Conservation (phyloP, 2,888 invertebrate species). For the Drosophila austrosaltans region DNA sequence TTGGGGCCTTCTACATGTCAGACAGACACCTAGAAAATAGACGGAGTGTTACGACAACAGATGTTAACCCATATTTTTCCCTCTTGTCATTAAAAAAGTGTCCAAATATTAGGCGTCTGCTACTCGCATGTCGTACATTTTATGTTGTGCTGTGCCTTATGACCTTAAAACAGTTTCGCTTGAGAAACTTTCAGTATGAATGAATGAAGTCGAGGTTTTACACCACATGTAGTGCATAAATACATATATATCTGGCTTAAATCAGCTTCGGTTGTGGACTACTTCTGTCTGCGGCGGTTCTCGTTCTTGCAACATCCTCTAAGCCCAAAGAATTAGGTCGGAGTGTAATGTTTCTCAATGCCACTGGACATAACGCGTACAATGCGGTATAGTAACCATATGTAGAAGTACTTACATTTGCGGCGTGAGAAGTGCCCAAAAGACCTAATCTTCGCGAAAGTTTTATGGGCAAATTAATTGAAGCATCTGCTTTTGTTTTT, state of each 20-base stretch:
- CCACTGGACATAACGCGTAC: slow-evolving; percentile 44
- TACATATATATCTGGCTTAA: too few relatives aligned
- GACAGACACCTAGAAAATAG: slow-evolving; percentile 65
- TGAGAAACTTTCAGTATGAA: slow-evolving; percentile 59
- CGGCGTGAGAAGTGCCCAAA: slow-evolving; percentile 50
- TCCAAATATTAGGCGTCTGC: slow-evolving; percentile 9
- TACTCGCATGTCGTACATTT: slow-evolving; percentile 36
- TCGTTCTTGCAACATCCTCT: slow-evolving; percentile 48
- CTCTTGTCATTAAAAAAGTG: slow-evolving; percentile 50
- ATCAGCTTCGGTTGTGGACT: slow-evolving; percentile 14
- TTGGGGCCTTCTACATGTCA: slow-evolving; percentile 52
- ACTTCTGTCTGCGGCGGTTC: slow-evolving; percentile 14
- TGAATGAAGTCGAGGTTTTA: slow-evolving; percentile 17
- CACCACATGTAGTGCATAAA: not conserved
- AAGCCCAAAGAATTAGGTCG: slow-evolving; percentile 42
- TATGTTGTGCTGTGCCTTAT: slow-evolving; percentile 60
- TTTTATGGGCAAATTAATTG: slow-evolving; percentile 69
- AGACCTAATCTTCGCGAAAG: slow-evolving; percentile 62
- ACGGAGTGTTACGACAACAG: slow-evolving; percentile 59
- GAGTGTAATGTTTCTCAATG: slow-evolving; percentile 54
- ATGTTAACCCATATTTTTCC: slow-evolving; percentile 60
- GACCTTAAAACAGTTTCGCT: slow-evolving; percentile 73
- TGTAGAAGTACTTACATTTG: slow-evolving; percentile 21
- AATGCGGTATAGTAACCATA: not conserved
- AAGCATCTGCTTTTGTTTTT: slow-evolving; percentile 43